Percentiles rank a stretch among this genome's conserved stretches.
These are phyloP conservation scores for Coturnix japonica DNA, from an alignment of 2,113 vertebrate genomes.

Conservation along the genomic window DNA sequence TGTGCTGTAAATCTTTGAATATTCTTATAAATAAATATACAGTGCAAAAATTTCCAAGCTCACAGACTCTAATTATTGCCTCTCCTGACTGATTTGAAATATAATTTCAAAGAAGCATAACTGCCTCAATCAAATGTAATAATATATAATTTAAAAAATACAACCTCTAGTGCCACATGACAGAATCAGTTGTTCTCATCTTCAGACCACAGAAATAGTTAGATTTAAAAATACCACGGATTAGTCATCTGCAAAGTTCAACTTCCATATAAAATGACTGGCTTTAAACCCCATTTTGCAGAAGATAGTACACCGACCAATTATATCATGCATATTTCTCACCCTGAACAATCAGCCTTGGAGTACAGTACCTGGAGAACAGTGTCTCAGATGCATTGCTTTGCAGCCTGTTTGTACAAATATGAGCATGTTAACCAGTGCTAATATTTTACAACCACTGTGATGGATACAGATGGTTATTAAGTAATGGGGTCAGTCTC, in stretches of 20 bases:
- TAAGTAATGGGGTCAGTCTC: background rate
- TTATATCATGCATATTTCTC: conserved; percentile 25
- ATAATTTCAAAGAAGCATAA: background rate
- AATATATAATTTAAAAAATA: conserved; percentile 13
- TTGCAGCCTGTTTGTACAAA: background rate
- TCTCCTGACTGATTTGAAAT: conserved; percentile 41
- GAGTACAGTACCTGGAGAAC: background rate
- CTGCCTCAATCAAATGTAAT: conserved; percentile 25
- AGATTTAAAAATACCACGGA: background rate
- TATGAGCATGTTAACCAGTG: background rate
- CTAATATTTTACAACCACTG: background rate
- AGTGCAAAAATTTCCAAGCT: background rate
- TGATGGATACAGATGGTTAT: background rate
- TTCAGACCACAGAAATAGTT: background rate
- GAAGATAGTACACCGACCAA: conserved; percentile 8
- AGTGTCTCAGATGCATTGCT: background rate
- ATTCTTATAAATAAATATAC: conserved; percentile 10
- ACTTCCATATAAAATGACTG: background rate
- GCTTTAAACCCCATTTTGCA: background rate
- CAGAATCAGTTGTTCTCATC: background rate
- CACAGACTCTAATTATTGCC: conserved; percentile 40
- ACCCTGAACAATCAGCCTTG: background rate
- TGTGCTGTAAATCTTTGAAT: background rate
- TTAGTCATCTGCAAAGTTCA: conserved; percentile 23
- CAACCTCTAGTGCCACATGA: background rate